phyloP scores from a whole-genome alignment of 2,113 vertebrate species.

The Setophaga petechia region DNA sequence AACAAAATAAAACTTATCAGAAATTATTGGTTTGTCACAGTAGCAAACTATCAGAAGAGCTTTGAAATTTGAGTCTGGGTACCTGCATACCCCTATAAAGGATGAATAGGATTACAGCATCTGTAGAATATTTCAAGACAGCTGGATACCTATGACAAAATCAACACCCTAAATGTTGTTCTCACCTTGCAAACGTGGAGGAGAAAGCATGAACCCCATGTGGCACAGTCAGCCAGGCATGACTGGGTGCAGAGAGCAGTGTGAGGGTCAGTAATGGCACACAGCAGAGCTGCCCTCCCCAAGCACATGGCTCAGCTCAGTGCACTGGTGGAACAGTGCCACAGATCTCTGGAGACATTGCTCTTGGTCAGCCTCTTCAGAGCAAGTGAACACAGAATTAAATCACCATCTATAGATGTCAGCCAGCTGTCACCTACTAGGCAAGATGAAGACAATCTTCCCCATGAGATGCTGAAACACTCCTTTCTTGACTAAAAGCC shows the following conservation, averaged over 20 bases:
- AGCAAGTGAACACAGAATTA: background rate
- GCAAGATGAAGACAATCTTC: background rate
- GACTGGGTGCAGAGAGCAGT: background rate
- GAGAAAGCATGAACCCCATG: accelerated
- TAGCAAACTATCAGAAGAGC: background rate
- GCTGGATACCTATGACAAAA: background rate
- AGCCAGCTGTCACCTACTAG: background rate
- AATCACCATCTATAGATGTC: background rate
- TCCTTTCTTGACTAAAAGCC: background rate
- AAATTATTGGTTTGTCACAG: background rate
- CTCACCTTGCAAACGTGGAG: background rate
- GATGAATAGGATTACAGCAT: background rate
- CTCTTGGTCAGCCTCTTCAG: background rate
- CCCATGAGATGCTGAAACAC: background rate
- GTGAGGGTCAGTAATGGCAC: background rate
- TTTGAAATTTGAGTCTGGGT: background rate
- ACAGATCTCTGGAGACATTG: background rate
- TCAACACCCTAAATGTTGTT: background rate
- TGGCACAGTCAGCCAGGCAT: background rate
- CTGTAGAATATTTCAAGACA: background rate
- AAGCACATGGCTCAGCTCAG: background rate
- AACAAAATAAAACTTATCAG: background rate
- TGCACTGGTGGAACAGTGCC: background rate
- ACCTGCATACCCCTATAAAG: too few relatives aligned
- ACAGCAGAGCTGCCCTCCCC: background rate